A percentile compares a stretch with the other conserved stretches of the same genome.
Evolutionary conservation across 2,888 invertebrate genomes (phyloP).

Genomic region (Carcina quercana): DNA sequence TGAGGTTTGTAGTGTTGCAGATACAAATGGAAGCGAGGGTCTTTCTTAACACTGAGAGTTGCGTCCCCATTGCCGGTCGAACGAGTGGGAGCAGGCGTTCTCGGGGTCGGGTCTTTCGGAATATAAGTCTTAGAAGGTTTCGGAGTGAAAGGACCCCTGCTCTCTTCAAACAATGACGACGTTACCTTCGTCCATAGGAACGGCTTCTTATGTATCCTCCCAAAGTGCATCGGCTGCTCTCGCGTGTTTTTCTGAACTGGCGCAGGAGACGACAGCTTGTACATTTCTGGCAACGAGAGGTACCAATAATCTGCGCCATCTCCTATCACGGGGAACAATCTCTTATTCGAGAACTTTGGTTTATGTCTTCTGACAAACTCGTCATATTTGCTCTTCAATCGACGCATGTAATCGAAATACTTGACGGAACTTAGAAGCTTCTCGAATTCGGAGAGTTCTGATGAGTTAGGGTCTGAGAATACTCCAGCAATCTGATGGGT

Average conservation of each 20-base stretch:
- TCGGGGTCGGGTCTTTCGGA: no score
- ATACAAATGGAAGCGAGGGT: slow-evolving; percentile 58
- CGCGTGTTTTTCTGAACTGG: slow-evolving; percentile 30
- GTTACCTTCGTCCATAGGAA: slow-evolving; percentile 55
- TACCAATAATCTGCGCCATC: slow-evolving; percentile 66
- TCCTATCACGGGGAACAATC: slow-evolving; percentile 61
- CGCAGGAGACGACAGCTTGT: slow-evolving; percentile 45
- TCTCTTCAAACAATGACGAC: slow-evolving; percentile 25
- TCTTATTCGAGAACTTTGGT: slow-evolving; percentile 56
- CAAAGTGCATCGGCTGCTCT: slow-evolving; percentile 42
- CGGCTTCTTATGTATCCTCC: slow-evolving; percentile 47
- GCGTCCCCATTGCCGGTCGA: slow-evolving; percentile 19
- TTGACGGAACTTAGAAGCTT: slow-evolving; percentile 56
- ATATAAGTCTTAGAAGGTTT: slow-evolving; percentile 7
- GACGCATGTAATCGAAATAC: slow-evolving; percentile 59
- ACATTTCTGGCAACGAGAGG: slow-evolving; percentile 65
- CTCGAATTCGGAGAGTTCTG: slow-evolving; percentile 56
- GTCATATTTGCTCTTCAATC: slow-evolving; percentile 53
- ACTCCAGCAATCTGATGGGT: slow-evolving; percentile 53
- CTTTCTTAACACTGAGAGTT: slow-evolving; percentile 29
- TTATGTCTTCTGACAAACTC: slow-evolving; percentile 60
- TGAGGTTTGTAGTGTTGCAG: slow-evolving; percentile 55
- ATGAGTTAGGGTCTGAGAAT: slow-evolving; percentile 45
- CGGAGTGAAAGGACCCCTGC: slow-evolving; percentile 47
- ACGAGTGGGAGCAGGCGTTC: slow-evolving; percentile 37